These are phyloP conservation scores for Drosophila quadrilineata DNA, from an alignment of 1,140 invertebrate species.

Conservation along the genomic window DNA sequence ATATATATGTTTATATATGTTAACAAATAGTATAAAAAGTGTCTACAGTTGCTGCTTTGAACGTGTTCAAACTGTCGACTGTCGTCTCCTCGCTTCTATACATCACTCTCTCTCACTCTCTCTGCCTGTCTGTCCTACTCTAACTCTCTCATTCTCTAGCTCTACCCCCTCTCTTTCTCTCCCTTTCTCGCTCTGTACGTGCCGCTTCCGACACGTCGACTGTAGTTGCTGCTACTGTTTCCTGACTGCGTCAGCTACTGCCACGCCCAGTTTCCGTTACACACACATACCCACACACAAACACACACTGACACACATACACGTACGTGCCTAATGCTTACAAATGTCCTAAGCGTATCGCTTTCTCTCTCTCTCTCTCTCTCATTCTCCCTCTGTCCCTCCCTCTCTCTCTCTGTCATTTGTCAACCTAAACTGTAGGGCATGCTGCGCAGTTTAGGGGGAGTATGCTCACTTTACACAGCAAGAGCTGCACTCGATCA, in stretches of 20 bases:
- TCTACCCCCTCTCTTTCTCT: too few species aligned
- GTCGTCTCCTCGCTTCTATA: too few species aligned
- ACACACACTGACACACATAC: too few species aligned
- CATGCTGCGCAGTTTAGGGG: constrained; percentile 24
- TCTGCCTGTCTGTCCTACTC: too few species aligned
- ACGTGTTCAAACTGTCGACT: constrained; percentile 46
- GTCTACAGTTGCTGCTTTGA: constrained; percentile 25
- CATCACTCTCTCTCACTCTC: too few species aligned
- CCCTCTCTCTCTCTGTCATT: constrained; percentile 44
- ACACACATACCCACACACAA: too few species aligned
- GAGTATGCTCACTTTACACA: constrained; percentile 10
- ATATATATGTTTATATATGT: too few species aligned
- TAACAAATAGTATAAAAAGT: neutral
- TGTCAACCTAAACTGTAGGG: constrained; percentile 56
- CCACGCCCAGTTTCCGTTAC: constrained; percentile 29
- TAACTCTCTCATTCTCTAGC: too few species aligned
- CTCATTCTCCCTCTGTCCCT: constrained; percentile 14
- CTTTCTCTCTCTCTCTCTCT: neutral
- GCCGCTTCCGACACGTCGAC: constrained; percentile 41
- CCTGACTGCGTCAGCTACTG: neutral
- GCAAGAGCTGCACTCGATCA: neutral
- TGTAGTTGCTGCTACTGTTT: constrained; percentile 1
- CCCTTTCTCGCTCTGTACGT: too few species aligned
- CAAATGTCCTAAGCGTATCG: constrained; percentile 46
- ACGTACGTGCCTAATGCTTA: constrained; percentile 66